Base-by-base conservation (phyloP, 1,140 invertebrate species). In the Leptopilina clavipes region DNA sequence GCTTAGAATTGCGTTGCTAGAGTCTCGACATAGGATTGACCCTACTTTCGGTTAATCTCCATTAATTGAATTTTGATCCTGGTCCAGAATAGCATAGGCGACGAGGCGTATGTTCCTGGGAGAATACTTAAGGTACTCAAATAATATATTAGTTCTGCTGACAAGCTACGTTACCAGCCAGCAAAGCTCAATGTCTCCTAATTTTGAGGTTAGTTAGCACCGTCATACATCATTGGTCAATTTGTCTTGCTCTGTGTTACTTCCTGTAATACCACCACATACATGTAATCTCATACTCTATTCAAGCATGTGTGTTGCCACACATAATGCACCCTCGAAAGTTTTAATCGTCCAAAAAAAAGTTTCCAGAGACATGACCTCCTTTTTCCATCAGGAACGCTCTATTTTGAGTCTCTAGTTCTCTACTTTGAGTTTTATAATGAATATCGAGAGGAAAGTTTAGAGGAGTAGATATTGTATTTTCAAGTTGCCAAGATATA, bases 101-200 rank as follows among this genome's bases (percentile, higher is more conserved):
- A 37, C 45, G 70, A 75, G n/a, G 45, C 45, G 59, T 17, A 17
- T 22, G 31, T 12, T 31, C 59, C 31, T 25, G 25, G 12, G 59
- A 71, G 65, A 18, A 52, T 75, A 65, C 73, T 65, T 22, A 74
- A 31, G 44, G 56, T 71, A 14, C 12, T 14, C 70, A 48, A 75
- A 75, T 75, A 75, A 75, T 75, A 70, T 44, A 75, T 75, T 48
- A 71, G 25, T n/a, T 65, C 22, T 37, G n/a, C 22, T 11, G 59
- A 31, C 59, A 31, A 65, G 25, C 59, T 8, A 31, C 31, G 25
- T 65, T 65, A 3, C 59, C 59, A 65, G 2, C 59, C 59, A 31
- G 22, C 14, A 65, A 22, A 65, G 22, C 25, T 31, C 7, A 31
- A 65, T 9, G 59, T 65, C 19, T 65, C 59, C 59, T 65, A 65